Evolutionary conservation across 2,113 vertebrate genomes (phyloP), one percentile per base, ranked within the genome.

Genomic region (Elachura formosa): DNA sequence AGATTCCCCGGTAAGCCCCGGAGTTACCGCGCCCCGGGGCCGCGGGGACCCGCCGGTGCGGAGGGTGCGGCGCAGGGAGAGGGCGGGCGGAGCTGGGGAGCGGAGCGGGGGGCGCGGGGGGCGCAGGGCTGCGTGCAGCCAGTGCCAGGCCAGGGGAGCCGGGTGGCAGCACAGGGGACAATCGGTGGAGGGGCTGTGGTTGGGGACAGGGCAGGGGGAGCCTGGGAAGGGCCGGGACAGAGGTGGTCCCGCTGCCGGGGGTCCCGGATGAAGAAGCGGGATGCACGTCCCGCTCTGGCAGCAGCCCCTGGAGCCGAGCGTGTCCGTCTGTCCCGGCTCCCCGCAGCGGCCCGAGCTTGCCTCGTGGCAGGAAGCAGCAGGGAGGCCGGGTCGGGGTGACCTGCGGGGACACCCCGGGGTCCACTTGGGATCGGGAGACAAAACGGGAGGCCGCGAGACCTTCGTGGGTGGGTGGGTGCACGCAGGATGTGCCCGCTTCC

Each of bases 321-420:
- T 38, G 71, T 58, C 52, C 3, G 2, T 33, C 58, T 23, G 83
- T 31, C 74, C 12, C 73, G 16, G 38, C 48, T 62, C 54, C 14
- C 72, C 14, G 89, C 54, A 5, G 56, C 84, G n/a, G 88, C 84
- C 46, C 74, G 11, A 13, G 43, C 26, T 33, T 83, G 92, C 92
- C 19, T 95, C 95, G 95, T 96, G 96, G 93, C 96, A 96, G 96
- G 96, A 95, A 94, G 71, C 81, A 64, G 92, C 63, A 62, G 58
- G 36, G 64, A 28, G 68, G 84, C 68, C 77, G 81, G 87, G 59
- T 84, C 36, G 18, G 78, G 62, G 74, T 67, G 92, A 89, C 81
- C 77, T 28, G 26, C 31, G 0, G 25, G 72, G 54, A 28, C 36
- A 17, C 49, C 72, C 54, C 12, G 1, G 51, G 11, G 9, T 41